Evolutionary conservation across 2,888 invertebrate species (phyloP), one percentile per base, ranked within the genome.

Genomic region (Lasioglossum malachurum): DNA sequence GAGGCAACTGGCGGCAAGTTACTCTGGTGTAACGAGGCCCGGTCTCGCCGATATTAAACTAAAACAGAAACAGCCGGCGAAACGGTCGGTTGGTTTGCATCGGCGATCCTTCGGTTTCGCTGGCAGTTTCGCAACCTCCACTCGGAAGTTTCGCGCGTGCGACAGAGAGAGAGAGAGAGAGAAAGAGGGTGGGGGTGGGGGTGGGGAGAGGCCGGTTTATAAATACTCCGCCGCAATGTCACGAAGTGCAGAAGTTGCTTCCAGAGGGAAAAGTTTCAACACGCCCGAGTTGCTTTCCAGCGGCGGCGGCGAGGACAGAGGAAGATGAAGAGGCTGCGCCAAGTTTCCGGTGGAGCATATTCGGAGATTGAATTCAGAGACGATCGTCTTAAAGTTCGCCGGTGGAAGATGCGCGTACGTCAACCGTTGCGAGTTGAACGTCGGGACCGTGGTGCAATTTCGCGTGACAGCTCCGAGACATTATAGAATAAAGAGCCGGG

Each of bases 351-450:
- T 14, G 14, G 72, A 79, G 84, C 85, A 87, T 86, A 90, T 87
- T 89, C 82, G 74, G 82, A 87, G 86, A 90, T 90, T 90, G 90
- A 90, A 90, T 90, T 87, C 86, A n/a, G 74, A 53, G 84, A 72
- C 81, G 85, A 80, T 83, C 83, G 73, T 72, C 78, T 73, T n/a
- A 72, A 85, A 88, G 78, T 88, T 88, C 53, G 67, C 4, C 46
- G 53, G 71, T 72, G 83, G 83, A 75, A 75, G 86, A 87, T 72
- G 80, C 85, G 64, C 57, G 77, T 49, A 77, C 87, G 79, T 75
- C 78, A 53, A 73, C 73, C 73, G 46, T 44, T 44, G 27, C 72
- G 41, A n/a, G 72, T 72, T 44, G 16, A 49, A 49, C 49, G 46
- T 46, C 72, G 72, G 8, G 44, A 46, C 73, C 46, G 73, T 49